Evolutionary conservation across 2,113 vertebrate genomes (phyloP).

Genomic region (Periophthalmus modestus): DNA sequence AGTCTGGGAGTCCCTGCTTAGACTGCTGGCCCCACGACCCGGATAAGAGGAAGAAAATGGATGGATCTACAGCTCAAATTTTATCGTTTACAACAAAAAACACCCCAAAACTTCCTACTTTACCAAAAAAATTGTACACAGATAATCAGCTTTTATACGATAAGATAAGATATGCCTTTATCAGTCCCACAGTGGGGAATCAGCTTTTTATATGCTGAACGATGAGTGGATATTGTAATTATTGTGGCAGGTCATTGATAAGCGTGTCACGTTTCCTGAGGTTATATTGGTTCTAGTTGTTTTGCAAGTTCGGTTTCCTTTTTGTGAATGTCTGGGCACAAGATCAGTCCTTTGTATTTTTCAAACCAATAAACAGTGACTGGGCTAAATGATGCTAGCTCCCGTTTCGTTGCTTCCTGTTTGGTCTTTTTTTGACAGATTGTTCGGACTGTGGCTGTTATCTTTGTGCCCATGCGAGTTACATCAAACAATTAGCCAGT

Average conservation of each 20-base stretch:
- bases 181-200: too few relatives aligned
- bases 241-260: constrained; percentile 14
- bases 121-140: too few relatives aligned
- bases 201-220: too few relatives aligned
- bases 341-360: constrained; percentile 7
- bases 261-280: constrained; percentile 51
- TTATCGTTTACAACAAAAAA: too few relatives aligned
- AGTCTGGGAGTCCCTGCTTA: too few relatives aligned
- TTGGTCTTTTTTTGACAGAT: constrained; percentile 5
- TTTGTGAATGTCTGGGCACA: constrained; percentile 17
- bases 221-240: neutral
- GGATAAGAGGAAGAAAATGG: too few relatives aligned
- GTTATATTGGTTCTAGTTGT: constrained; percentile 5
- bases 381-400: constrained; percentile 16
- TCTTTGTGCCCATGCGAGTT: constrained; percentile 10
- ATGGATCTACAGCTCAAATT: too few relatives aligned
- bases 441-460: constrained; percentile 10
- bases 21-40: too few relatives aligned
- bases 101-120: too few relatives aligned
- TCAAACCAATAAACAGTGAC: constrained; percentile 1
- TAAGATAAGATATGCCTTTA: too few relatives aligned
- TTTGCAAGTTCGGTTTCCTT: constrained; percentile 51
- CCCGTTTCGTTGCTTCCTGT: constrained; percentile 7
- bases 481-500: constrained; percentile 23
- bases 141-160: too few relatives aligned